phyloP scores from a whole-genome alignment of 2,113 vertebrate genomes.

The Nannobrachium achirus region DNA sequence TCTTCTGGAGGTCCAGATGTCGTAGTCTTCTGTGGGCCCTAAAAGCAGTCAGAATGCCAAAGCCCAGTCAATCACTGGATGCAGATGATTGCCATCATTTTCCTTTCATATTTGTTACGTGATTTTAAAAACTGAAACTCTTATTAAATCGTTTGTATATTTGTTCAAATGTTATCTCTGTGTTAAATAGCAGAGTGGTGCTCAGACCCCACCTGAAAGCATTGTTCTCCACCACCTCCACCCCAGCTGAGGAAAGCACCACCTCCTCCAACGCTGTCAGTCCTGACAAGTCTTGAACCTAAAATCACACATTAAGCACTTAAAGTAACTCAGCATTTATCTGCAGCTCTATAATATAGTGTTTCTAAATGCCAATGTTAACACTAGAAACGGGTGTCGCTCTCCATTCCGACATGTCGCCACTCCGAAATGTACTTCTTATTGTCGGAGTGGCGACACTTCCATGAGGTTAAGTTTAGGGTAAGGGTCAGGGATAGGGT shows the following conservation, averaged over 20 bases:
- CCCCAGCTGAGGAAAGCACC: constrained; percentile 80
- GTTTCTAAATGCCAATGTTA: neutral
- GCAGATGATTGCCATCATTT: no score
- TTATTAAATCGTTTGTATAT: neutral
- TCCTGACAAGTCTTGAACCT: constrained; percentile 76
- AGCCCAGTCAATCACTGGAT: neutral
- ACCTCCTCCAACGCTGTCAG: constrained; percentile 81
- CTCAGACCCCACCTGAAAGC: constrained; percentile 64
- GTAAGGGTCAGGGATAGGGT: no score
- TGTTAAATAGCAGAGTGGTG: neutral
- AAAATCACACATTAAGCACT: constrained; percentile 20
- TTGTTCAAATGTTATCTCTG: neutral
- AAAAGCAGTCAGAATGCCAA: constrained; percentile 59
- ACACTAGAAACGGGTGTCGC: no score
- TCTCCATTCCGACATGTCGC: no score
- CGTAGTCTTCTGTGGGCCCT: constrained; percentile 74
- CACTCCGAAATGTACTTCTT: no score
- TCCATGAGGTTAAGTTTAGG: no score
- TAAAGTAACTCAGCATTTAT: neutral
- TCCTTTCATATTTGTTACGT: neutral
- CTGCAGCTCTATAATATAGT: no score
- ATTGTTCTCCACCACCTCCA: constrained; percentile 78
- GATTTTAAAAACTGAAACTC: neutral
- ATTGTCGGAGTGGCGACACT: no score
- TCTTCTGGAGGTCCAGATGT: constrained; percentile 84